Percentiles rank a stretch among this genome's conserved stretches.
Evolutionary conservation across 2,888 invertebrate genomes (phyloP).

Genomic region (Caenorhabditis plicata): DNA sequence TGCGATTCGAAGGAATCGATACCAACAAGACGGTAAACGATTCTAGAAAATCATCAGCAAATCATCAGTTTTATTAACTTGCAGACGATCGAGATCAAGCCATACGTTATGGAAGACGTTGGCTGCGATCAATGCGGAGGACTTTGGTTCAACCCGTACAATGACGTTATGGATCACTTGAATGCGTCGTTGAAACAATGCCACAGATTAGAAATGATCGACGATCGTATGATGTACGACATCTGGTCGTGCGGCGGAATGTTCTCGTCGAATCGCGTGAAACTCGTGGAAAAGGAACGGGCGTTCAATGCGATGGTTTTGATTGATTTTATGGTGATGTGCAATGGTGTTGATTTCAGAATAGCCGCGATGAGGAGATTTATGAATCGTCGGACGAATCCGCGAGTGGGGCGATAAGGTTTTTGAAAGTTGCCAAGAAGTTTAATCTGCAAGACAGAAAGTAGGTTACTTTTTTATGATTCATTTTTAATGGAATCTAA

Average conservation of each 20-base stretch:
- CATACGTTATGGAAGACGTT: slow-evolving; percentile 32
- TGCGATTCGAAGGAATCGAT: slow-evolving; percentile 25
- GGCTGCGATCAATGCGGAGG: slow-evolving; percentile 35
- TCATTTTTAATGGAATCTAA: too few relatives aligned
- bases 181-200: background rate
- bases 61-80: too few relatives aligned
- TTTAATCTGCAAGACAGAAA: background rate
- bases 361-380: slow-evolving; percentile 6
- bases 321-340: background rate
- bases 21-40: slow-evolving; percentile 28
- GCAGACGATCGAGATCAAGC: slow-evolving; percentile 29
- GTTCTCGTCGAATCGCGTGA: background rate
- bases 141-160: slow-evolving; percentile 31
- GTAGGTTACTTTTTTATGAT: background rate
- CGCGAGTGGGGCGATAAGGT: too few relatives aligned
- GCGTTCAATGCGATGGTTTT: background rate
- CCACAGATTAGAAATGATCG: background rate
- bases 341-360: background rate
- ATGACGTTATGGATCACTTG: slow-evolving; percentile 15
- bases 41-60: too few relatives aligned
- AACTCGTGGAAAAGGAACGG: background rate
- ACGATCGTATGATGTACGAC: background rate
- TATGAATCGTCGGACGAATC: too few relatives aligned
- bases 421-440: background rate
- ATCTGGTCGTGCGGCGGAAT: slow-evolving; percentile 2